These are phyloP conservation scores for Penaeus chinensis DNA, from an alignment of 1,140 invertebrate genomes.

Conservation along the genomic window DNA sequence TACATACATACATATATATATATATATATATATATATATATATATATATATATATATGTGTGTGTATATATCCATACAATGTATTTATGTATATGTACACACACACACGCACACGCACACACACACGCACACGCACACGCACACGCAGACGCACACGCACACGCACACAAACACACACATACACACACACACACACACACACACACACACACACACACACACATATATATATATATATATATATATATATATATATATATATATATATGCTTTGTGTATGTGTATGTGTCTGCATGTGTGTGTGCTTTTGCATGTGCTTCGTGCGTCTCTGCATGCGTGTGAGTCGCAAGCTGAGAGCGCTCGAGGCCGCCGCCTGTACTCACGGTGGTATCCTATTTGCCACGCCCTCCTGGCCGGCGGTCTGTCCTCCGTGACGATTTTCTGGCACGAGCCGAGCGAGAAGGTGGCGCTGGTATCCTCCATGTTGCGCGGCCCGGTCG, in stretches of 20 bases:
- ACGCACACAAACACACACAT: not conserved
- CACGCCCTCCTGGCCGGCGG: slow-evolving; percentile 26
- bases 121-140: not conserved
- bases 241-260: not conserved
- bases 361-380: not conserved
- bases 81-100: not conserved
- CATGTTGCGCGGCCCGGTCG: slow-evolving; percentile 3
- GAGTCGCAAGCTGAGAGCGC: too few species aligned
- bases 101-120: not conserved
- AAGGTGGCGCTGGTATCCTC: slow-evolving; percentile 36
- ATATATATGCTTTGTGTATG: not conserved
- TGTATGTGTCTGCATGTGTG: too few species aligned
- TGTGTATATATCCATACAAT: not conserved
- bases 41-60: not conserved
- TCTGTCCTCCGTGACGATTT: slow-evolving; percentile 40
- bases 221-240: too few species aligned
- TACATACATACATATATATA: slow-evolving; percentile 33
- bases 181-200: slow-evolving; percentile 8
- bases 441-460: slow-evolving; percentile 42
- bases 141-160: not conserved
- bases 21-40: slow-evolving; percentile 4
- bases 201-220: not conserved
- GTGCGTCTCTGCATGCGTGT: too few species aligned
- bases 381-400: slow-evolving; percentile 51
- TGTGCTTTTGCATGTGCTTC: too few species aligned